Evolutionary conservation across 1,140 invertebrate genomes (phyloP), one percentile per base, ranked within the genome.

Genomic region (Galleria mellonella): DNA sequence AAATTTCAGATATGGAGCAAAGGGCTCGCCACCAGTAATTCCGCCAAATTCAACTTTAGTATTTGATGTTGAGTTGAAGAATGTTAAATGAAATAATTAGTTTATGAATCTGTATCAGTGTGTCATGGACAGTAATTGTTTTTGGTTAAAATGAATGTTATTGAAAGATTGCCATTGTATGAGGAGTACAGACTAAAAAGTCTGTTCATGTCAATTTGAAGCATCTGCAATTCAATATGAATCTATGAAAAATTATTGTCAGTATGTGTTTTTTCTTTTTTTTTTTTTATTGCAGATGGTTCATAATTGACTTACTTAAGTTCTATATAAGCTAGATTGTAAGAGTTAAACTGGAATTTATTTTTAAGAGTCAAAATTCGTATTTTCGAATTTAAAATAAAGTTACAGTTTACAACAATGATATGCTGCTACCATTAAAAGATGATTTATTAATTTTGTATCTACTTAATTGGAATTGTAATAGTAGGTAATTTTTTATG

Each of bases 61-160:
- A 4, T 98, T 97, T 77, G 95, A 97, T 54, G 92, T 98, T 32
- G 95, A 97, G 87, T 83, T 97, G 31, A 95, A 92, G 70, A 90
- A 90, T 76, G 90, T 96, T 37, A 90, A 92, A 71, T 96, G 91
- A 91, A 55, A 51, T 45, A 32, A 42, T 12, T 31, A 32, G 48
- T 10, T 32, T 30, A 31, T 15, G 42, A 23, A 33, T 45, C 43
- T 43, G 41, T 17, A 27, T 43, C 11, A 9, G 23, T 37, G 32
- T 60, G 47, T 45, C 9, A 44, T 40, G 57, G 47, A 62, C 41
- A 55, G 47, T 56, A 17, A 42, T 43, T 47, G 11, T 39, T 61
- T 62, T 57, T 54, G 40, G 44, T 60, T 63, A 38, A 56, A 51
- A 44, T 58, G 47, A 49, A 59, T 63, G 41, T 43, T 50, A 41